Percentiles rank a stretch among this genome's conserved stretches.
Evolutionary conservation across 2,888 invertebrate species (phyloP).

Genomic region (Unio pictorum): DNA sequence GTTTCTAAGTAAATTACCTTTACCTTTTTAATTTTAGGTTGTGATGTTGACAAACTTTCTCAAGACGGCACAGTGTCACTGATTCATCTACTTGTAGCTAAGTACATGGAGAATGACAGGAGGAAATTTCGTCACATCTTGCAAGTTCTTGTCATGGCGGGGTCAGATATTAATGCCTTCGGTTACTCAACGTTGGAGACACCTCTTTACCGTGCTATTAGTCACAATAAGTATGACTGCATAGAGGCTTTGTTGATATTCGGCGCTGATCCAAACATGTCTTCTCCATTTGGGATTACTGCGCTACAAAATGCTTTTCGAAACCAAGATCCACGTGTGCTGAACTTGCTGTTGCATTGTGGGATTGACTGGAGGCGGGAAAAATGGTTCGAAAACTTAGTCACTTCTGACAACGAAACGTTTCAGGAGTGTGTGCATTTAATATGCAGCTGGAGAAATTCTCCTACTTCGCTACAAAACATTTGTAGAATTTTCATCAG

Average conservation of each 20-base stretch:
- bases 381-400: conserved; percentile 22
- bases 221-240: conserved; percentile 31
- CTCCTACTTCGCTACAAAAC: too few species aligned
- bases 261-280: conserved; percentile 48
- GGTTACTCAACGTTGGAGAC: conserved; percentile 45
- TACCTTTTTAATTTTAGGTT: conserved; percentile 23
- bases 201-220: conserved; percentile 44
- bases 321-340: conserved; percentile 14
- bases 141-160: conserved; percentile 26
- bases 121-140: conserved; percentile 28
- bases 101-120: conserved; percentile 12
- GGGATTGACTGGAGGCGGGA: conserved; percentile 41
- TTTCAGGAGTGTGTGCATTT: too few species aligned
- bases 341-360: conserved; percentile 32
- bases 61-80: conserved; percentile 30
- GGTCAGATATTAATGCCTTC: conserved; percentile 31
- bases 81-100: conserved; percentile 42
- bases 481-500: too few species aligned
- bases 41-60: conserved; percentile 40
- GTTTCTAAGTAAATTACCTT: too few species aligned
- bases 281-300: conserved; percentile 50
- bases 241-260: conserved; percentile 37
- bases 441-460: too few species aligned
- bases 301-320: conserved; percentile 37
- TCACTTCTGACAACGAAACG: too few species aligned